Evolutionary conservation across 2,797 vertebrate genomes (phyloP).

Genomic region (Hephaestus fuliginosus): DNA sequence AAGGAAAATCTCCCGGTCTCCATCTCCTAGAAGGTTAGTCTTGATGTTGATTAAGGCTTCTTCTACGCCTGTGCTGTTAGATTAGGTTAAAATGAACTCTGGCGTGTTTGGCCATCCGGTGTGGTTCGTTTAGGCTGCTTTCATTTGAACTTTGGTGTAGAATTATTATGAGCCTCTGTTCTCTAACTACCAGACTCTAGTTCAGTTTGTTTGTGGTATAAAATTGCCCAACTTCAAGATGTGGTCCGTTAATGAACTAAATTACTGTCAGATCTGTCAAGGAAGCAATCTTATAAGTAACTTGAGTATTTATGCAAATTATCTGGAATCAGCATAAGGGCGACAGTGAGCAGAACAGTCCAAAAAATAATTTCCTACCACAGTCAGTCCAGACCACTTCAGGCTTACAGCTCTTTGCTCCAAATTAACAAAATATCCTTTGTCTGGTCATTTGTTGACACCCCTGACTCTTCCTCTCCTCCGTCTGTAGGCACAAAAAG

Average conservation of each 20-base stretch:
- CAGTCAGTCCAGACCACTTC: not conserved
- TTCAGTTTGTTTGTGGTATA: not conserved
- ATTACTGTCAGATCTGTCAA: too few species aligned
- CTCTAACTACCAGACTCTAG: too few species aligned
- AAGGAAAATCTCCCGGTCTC: slow-evolving; percentile 90
- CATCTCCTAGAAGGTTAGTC: slow-evolving; percentile 92
- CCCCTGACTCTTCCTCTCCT: not conserved
- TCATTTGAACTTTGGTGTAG: too few species aligned
- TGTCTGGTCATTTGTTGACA: not conserved
- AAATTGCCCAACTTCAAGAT: not conserved
- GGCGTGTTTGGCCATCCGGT: not conserved
- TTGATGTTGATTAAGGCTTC: not conserved
- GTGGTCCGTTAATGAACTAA: not conserved
- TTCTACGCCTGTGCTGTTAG: not conserved
- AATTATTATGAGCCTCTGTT: too few species aligned
- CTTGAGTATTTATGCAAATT: too few species aligned
- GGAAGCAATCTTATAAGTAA: too few species aligned
- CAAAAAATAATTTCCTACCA: not conserved
- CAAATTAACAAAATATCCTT: not conserved
- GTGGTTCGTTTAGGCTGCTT: not conserved
- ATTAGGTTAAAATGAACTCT: not conserved
- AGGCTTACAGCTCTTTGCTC: not conserved
- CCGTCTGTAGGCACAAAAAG: slow-evolving; percentile 88
- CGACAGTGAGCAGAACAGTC: too few species aligned
- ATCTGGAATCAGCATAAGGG: too few species aligned